phyloP scores from a whole-genome alignment of 2,797 vertebrate genomes.

The Semotilus atromaculatus region DNA sequence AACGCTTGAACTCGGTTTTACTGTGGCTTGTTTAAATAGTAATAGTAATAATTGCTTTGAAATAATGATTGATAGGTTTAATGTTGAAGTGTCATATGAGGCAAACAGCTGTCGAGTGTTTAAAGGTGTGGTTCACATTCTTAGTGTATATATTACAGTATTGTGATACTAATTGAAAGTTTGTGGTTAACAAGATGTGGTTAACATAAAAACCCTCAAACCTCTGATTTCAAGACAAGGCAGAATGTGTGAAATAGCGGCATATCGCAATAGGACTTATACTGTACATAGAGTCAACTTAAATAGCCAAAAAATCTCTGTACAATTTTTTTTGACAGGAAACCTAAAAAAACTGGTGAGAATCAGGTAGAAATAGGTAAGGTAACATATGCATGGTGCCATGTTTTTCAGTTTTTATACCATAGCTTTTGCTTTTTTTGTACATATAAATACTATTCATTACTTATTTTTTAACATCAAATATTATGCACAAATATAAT shows the following conservation, averaged over 20 bases:
- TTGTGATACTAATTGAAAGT: conserved; percentile 25
- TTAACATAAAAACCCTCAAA: conserved; percentile 25
- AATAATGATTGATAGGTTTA: conserved; percentile 23
- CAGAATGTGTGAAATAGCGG: neutral
- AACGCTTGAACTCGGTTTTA: conserved; percentile 20
- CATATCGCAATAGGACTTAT: neutral
- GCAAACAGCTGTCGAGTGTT: neutral
- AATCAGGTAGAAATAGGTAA: too few relatives aligned
- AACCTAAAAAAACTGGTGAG: neutral
- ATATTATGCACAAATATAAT: neutral
- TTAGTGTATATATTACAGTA: conserved; percentile 17
- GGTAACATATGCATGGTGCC: neutral
- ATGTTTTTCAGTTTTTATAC: neutral
- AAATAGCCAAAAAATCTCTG: neutral
- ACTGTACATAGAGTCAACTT: neutral
- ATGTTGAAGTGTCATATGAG: conserved; percentile 11
- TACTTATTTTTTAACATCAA: neutral
- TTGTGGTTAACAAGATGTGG: conserved; percentile 35
- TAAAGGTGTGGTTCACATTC: conserved; percentile 38
- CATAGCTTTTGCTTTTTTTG: too few relatives aligned
- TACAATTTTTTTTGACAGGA: neutral
- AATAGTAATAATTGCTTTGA: neutral
- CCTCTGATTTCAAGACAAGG: conserved; percentile 23
- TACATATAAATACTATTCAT: too few relatives aligned
- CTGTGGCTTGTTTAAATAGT: conserved; percentile 15